Evolutionary conservation across 30 jellyfish, hydroid and myxozoan species (phyloP), one percentile per base, ranked within the genome.

Genomic region (Hydractinia symbiolongicarpus): DNA sequence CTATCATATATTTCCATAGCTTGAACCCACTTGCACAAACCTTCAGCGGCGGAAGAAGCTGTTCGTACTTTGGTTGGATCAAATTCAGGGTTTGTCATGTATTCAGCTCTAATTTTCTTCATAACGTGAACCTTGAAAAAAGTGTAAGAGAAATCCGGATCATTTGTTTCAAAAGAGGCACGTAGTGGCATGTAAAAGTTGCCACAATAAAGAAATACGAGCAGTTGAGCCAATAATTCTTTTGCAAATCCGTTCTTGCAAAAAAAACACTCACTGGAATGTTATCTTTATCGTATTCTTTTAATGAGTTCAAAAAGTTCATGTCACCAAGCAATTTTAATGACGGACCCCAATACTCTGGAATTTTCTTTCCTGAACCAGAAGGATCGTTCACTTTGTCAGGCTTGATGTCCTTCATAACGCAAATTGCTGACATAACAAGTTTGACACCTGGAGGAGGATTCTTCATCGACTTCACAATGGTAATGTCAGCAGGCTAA

Each of bases 11-110:
- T 93, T 69, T 93, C 98, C 94, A 93, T 93, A 72, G 98, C 89
- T 72, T 93, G 96, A 10, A 93, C 98, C 98, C 98, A 93, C 75
- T 76, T 93, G 84, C 98, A 93, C 55, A 93, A 90, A 70, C 98
- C 98, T 77, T 93, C 98, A 9, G 98, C 98, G 5, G 98, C 98
- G 7, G 98, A 87, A 50, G 98, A 93, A 8, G 98, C 98, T 4
- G 94, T 83, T 54, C 95, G 85, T 9, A 93, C 98, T 85, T 93
- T 93, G 51, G 86, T 72, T 8, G 98, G 98, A 64, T 93, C 98
- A 76, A 93, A 93, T 66, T 93, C 98, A 7, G 98, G 98, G 76
- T 93, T 93, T 19, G 94, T 68, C 60, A 79, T 52, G 70, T 71
- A 93, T 17, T 93, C 98, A 30, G 98, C 61, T 4, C 98, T 86